These are phyloP conservation scores for Bergia sp. DNA, from an alignment of 92 coral and sea anemone species.

Conservation along the genomic window DNA sequence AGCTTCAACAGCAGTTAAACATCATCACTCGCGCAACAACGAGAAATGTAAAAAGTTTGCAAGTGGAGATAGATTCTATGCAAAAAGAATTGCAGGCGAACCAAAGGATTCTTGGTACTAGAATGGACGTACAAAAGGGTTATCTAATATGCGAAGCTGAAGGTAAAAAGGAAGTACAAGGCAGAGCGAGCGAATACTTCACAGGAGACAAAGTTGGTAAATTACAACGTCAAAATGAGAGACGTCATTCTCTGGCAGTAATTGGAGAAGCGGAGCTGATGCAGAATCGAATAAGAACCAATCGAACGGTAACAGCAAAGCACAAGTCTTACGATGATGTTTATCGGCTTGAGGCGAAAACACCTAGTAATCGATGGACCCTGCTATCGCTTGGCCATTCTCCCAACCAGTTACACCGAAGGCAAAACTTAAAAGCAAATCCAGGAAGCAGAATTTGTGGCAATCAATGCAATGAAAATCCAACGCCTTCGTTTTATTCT, in stretches of 20 bases:
- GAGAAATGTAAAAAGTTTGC: conserved; percentile 1
- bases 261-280: not conserved
- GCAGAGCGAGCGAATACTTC: not conserved
- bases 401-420: conserved; percentile 10
- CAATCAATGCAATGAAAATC: not conserved
- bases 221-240: not conserved
- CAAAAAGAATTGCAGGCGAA: conserved; percentile 17
- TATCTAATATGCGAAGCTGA: not conserved
- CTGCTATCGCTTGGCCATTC: conserved; percentile 14
- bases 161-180: not conserved
- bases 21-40: not conserved
- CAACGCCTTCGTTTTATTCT: not conserved
- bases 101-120: not conserved
- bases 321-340: not conserved
- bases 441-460: too few relatives aligned
- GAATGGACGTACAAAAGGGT: not conserved
- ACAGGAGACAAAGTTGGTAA: not conserved
- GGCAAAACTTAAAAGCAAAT: not conserved
- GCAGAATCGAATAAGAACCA: not conserved
- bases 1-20: conserved; percentile 1
- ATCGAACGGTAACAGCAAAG: not conserved
- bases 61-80: conserved; percentile 8
- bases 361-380: not conserved
- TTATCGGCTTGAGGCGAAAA: not conserved
- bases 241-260: conserved; percentile 13